Evolutionary conservation across 2,113 vertebrate genomes (phyloP).

Genomic region (Cyprinodon tularosa): DNA sequence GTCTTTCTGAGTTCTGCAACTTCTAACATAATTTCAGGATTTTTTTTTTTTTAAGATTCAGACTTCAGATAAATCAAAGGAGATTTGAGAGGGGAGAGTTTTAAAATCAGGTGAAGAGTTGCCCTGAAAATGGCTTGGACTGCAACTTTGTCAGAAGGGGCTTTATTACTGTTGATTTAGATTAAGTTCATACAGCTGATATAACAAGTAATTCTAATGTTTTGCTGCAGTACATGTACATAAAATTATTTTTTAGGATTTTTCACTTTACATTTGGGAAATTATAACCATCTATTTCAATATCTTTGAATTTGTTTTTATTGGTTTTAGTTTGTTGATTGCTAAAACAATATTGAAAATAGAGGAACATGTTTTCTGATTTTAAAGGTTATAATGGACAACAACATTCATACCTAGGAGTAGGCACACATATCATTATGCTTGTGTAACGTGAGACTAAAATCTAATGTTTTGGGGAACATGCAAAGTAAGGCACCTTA

Average conservation of each 20-base stretch:
- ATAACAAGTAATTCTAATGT: conserved; percentile 34
- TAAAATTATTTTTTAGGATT: background rate
- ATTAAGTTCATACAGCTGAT: conserved; percentile 53
- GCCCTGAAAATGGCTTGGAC: conserved; percentile 19
- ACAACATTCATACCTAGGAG: no score
- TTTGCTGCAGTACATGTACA: conserved; percentile 12
- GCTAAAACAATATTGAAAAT: no score
- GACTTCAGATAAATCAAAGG: conserved; percentile 69
- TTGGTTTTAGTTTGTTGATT: no score
- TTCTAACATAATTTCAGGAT: conserved; percentile 54
- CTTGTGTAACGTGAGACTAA: no score
- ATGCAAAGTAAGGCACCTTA: no score
- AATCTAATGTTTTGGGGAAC: no score
- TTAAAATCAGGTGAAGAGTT: conserved; percentile 44
- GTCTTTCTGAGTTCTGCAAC: conserved; percentile 48
- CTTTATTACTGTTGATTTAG: conserved; percentile 54
- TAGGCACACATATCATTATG: no score
- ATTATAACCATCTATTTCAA: no score
- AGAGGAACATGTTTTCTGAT: no score
- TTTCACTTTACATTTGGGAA: background rate
- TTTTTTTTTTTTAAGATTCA: conserved; percentile 70
- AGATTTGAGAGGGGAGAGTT: conserved; percentile 34
- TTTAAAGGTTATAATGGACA: no score
- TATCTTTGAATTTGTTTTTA: no score
- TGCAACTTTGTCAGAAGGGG: conserved; percentile 13